A percentile compares a stretch with the other conserved stretches of the same genome.
Conservation (phyloP, 2,113 vertebrate species). For the Nyctereutes procyonoides region DNA sequence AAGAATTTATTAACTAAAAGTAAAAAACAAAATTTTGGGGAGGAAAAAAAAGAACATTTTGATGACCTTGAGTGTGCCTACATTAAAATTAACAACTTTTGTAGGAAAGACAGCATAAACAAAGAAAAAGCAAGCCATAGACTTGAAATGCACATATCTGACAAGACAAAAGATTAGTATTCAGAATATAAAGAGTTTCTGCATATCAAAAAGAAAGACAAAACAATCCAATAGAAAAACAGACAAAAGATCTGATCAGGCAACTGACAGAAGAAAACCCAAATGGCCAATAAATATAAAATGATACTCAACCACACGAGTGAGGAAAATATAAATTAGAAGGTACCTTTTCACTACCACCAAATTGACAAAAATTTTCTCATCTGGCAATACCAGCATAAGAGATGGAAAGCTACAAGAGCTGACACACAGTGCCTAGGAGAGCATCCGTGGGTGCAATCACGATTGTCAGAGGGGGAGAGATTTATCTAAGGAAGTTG, state of each 20-base stretch:
- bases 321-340: conserved; percentile 39
- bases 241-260: not conserved
- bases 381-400: not conserved
- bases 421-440: not conserved
- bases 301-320: not conserved
- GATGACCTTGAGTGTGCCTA: conserved; percentile 44
- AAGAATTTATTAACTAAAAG: conserved; percentile 60
- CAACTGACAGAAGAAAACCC: conserved; percentile 9
- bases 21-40: conserved; percentile 14
- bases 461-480: accelerated
- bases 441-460: not conserved
- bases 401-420: not conserved
- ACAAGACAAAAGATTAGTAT: conserved; percentile 13
- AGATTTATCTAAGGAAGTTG: not conserved
- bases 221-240: conserved; percentile 46
- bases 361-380: not conserved
- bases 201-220: conserved; percentile 33
- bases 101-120: conserved; percentile 37
- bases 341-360: not conserved
- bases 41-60: not conserved
- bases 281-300: conserved; percentile 23
- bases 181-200: conserved; percentile 39
- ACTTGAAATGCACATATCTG: conserved; percentile 17
- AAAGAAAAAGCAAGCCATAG: conserved; percentile 24
- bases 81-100: conserved; percentile 55